Conservation (phyloP, 1,140 invertebrate species). For the Drosophila quadrilineata region DNA sequence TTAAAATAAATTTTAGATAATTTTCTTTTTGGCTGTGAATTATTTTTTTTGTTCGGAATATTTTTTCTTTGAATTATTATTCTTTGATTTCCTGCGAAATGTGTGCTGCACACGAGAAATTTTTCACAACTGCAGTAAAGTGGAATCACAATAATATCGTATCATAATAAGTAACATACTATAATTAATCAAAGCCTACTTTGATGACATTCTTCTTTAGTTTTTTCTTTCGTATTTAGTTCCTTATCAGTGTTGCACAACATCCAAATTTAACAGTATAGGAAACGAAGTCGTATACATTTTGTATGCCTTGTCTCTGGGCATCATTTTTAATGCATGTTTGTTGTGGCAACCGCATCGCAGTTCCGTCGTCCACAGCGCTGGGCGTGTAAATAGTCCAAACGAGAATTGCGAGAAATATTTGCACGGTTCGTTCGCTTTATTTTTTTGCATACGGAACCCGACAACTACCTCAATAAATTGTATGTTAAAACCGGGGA, state of each 20-base stretch:
- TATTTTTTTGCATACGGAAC: slow-evolving; percentile 34
- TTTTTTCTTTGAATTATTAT: not conserved
- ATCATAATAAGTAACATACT: slow-evolving; percentile 11
- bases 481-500: slow-evolving; percentile 62
- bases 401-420: slow-evolving; percentile 11
- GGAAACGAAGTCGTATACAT: not conserved
- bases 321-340: slow-evolving; percentile 58
- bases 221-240: too few relatives aligned
- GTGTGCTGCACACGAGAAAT: slow-evolving; percentile 50
- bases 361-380: slow-evolving; percentile 15
- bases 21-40: slow-evolving; percentile 1
- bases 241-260: not conserved
- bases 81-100: slow-evolving; percentile 41
- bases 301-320: slow-evolving; percentile 7
- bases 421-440: slow-evolving; percentile 53
- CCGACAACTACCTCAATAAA: slow-evolving; percentile 75
- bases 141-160: not conserved
- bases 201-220: not conserved
- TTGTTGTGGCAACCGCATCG: slow-evolving; percentile 60
- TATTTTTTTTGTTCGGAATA: slow-evolving; percentile 6
- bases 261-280: slow-evolving; percentile 28
- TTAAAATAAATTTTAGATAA: too few relatives aligned
- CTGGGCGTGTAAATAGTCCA: slow-evolving; percentile 16
- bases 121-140: slow-evolving; percentile 52
- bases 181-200: slow-evolving; percentile 12